Conservation (phyloP, 2,888 invertebrate genomes). For the Venustoraphidia nigricollis region DNA sequence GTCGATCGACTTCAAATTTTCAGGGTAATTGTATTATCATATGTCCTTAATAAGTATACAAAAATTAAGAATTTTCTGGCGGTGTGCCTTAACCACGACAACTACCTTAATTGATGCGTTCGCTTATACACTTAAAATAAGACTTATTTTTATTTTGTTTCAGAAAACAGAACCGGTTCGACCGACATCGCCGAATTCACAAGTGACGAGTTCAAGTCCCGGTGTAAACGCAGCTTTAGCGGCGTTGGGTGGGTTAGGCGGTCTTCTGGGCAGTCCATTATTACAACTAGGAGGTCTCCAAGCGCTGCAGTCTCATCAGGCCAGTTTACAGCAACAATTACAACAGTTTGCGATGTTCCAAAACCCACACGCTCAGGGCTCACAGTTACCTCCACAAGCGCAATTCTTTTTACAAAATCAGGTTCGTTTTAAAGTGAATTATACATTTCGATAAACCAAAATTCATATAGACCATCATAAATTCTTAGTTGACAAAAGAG, state of each 20-base stretch:
- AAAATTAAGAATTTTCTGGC: too few relatives aligned
- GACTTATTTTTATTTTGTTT: slow-evolving; percentile 7
- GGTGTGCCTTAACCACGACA: too few relatives aligned
- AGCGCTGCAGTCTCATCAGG: slow-evolving; percentile 45
- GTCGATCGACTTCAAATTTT: too few relatives aligned
- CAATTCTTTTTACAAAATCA: slow-evolving; percentile 67
- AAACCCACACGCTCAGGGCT: slow-evolving; percentile 33
- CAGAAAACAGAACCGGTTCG: slow-evolving; percentile 24
- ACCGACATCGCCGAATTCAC: slow-evolving; percentile 24
- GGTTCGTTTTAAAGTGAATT: slow-evolving; percentile 26
- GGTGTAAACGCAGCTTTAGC: slow-evolving; percentile 31
- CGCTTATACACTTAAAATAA: too few relatives aligned
- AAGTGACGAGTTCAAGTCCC: slow-evolving; percentile 26
- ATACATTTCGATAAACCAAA: background rate
- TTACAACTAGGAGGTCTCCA: slow-evolving; percentile 29
- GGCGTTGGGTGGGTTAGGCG: slow-evolving; percentile 27
- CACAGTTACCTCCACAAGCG: slow-evolving; percentile 39
- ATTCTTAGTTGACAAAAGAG: too few relatives aligned
- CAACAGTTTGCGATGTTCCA: slow-evolving; percentile 51
- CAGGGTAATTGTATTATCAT: too few relatives aligned
- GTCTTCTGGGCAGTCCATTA: slow-evolving; percentile 25
- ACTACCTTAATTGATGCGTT: too few relatives aligned
- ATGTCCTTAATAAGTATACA: too few relatives aligned
- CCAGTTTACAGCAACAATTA: slow-evolving; percentile 42
- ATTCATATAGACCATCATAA: too few relatives aligned